Percentiles rank a stretch among this genome's conserved stretches.
These are phyloP conservation scores for Otis tarda DNA, from an alignment of 2,113 vertebrate genomes.

Conservation along the genomic window DNA sequence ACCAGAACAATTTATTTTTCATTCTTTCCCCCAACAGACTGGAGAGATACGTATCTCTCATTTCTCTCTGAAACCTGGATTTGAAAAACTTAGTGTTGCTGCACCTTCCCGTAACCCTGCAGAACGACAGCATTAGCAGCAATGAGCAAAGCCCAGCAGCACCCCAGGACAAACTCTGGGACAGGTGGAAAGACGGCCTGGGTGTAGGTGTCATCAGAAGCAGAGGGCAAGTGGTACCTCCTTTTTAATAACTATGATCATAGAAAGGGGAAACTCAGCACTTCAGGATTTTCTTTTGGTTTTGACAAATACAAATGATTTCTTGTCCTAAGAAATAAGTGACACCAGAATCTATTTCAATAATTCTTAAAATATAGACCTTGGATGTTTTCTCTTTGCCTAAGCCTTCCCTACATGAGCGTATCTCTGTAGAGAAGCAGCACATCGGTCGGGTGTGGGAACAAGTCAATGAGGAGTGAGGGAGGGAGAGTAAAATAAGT, in stretches of 20 bases:
- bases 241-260: neutral
- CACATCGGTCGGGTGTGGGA: neutral
- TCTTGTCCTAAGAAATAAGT: neutral
- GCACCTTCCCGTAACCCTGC: neutral
- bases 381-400: neutral
- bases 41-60: neutral
- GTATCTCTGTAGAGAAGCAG: neutral
- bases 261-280: neutral
- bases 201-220: neutral
- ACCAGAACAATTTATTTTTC: slow-evolving; percentile 39
- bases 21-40: neutral
- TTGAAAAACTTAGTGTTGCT: neutral
- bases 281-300: neutral
- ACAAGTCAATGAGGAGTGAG: neutral
- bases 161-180: neutral
- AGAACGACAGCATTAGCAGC: neutral
- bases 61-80: slow-evolving; percentile 5
- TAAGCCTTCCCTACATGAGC: neutral
- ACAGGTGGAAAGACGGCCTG: neutral
- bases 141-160: neutral
- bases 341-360: neutral
- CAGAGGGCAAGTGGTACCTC: neutral
- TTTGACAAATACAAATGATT: neutral
- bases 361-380: neutral
- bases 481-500: neutral